Base-by-base conservation (phyloP, 2,113 vertebrate genomes). In the Tragelaphus scriptus region DNA sequence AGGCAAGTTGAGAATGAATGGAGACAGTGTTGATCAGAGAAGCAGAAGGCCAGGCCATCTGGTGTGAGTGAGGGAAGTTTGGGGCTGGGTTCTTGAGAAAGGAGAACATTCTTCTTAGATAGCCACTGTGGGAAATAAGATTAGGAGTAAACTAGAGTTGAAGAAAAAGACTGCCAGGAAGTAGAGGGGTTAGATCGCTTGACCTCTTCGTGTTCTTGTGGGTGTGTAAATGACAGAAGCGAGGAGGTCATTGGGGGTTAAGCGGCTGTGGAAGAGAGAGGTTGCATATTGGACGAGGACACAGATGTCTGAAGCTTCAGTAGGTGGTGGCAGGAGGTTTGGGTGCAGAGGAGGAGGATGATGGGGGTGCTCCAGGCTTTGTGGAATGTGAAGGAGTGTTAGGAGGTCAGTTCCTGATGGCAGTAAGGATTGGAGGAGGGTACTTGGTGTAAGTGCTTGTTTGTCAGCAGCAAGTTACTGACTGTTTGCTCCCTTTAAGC, bases 81-180 rank as follows among this genome's bases (percentile, higher is more conserved):
- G 53, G 95, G 96, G 96, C 61, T 95, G 94, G 90, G 92, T 79
- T 92, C 92, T 96, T 90, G 92, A 94, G 97, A 95, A 95, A 94
- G 65, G 81, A 85, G 95, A 97, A 97, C 95, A 96, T 98, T 97
- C 95, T 94, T 97, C 94, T 87, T 26, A 93, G 90, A 96, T 94
- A 94, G 88, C 58, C 92, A 32, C 96, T 94, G 90, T 98, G 98
- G 98, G 97, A 98, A 98, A 96, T 92, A 80, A 89, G 95, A 93
- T 93, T 68, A 91, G 40, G 92, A 94, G 90, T 92, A 87, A 92
- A 84, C 95, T n/a, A 65, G 92, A 81, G 94, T 90, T 85, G 84
- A 88, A 95, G 58, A 17, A 80, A 90, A 93, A 92, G 90, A 65
- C 87, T 93, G 94, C 98, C 96, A 96, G 71, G 90, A 87, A 85